A percentile compares a stretch with the other conserved stretches of the same genome.
Evolutionary conservation across 1,140 invertebrate species (phyloP).

Genomic region (Anthonomus grandis): DNA sequence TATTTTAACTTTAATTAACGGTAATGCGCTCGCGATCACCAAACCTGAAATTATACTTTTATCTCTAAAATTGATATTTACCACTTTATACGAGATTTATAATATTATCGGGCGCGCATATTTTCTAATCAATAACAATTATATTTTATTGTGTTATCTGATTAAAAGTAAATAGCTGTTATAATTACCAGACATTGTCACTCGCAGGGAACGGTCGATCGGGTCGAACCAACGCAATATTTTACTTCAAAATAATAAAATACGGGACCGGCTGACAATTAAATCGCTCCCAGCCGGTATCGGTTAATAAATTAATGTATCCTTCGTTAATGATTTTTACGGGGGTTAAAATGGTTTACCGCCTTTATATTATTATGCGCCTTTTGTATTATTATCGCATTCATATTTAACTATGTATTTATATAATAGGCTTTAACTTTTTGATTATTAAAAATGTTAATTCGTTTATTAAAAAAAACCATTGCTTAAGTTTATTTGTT

Average conservation of each 20-base stretch:
- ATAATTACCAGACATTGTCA: constrained; percentile 7
- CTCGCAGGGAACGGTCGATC: constrained; percentile 1
- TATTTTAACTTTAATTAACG: too few relatives aligned
- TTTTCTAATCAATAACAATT: constrained; percentile 8
- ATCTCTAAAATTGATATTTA: not conserved
- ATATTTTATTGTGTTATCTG: constrained; percentile 7
- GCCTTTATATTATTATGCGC: constrained; percentile 14
- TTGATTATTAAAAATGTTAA: too few relatives aligned
- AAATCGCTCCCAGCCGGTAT: constrained; percentile 12
- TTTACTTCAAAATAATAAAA: constrained; percentile 13
- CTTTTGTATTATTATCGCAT: too few relatives aligned
- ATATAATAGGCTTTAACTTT: too few relatives aligned
- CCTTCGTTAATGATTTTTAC: constrained; percentile 10
- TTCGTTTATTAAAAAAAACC: too few relatives aligned
- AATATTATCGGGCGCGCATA: not conserved
- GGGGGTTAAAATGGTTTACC: not conserved
- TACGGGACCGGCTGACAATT: constrained; percentile 9
- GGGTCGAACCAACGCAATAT: too few relatives aligned
- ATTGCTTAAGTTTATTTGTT: too few relatives aligned
- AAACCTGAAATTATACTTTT: constrained; percentile 2
- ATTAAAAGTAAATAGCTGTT: constrained; percentile 11
- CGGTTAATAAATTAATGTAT: constrained; percentile 15
- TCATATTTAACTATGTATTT: too few relatives aligned
- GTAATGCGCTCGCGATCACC: too few relatives aligned
- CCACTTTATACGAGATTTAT: not conserved